These are phyloP conservation scores for Villa cingulata DNA, from an alignment of 2,888 invertebrate species.

Conservation along the genomic window DNA sequence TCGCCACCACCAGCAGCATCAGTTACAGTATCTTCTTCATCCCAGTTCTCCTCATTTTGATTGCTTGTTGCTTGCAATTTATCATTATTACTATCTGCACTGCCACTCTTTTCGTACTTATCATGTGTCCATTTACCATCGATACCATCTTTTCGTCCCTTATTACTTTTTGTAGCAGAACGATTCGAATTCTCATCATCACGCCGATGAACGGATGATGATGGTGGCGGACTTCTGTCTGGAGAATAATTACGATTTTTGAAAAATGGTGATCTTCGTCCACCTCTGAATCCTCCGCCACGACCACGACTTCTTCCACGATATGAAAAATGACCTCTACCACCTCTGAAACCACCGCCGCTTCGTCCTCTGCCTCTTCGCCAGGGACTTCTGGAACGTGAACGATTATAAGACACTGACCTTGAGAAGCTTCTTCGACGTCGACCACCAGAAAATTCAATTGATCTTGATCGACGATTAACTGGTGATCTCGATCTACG, in stretches of 20 bases:
- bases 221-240: slow-evolving; percentile 10
- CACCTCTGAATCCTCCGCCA: slow-evolving; percentile 21
- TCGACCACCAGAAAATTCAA: slow-evolving; percentile 1
- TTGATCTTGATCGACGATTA: slow-evolving; percentile 5
- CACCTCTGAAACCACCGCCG: slow-evolving; percentile 22
- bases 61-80: slow-evolving; percentile 42
- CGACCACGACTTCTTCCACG: slow-evolving; percentile 41
- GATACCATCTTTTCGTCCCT: slow-evolving; percentile 18
- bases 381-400: slow-evolving; percentile 16
- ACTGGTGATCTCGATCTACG: slow-evolving; percentile 2
- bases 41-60: slow-evolving; percentile 39
- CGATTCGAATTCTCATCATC: not conserved
- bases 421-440: slow-evolving; percentile 26
- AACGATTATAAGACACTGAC: slow-evolving; percentile 24
- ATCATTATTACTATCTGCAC: slow-evolving; percentile 33
- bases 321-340: slow-evolving; percentile 38
- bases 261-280: slow-evolving; percentile 14
- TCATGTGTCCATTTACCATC: slow-evolving; percentile 40
- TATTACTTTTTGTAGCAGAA: not conserved
- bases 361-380: slow-evolving; percentile 9
- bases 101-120: slow-evolving; percentile 37
- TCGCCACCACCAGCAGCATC: slow-evolving; percentile 31
- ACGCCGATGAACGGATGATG: too few species aligned
- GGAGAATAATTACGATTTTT: slow-evolving; percentile 13
- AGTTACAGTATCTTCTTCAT: slow-evolving; percentile 1